These are phyloP conservation scores for Mechanitis mazaeus DNA, from an alignment of 2,888 invertebrate genomes.

Conservation along the genomic window DNA sequence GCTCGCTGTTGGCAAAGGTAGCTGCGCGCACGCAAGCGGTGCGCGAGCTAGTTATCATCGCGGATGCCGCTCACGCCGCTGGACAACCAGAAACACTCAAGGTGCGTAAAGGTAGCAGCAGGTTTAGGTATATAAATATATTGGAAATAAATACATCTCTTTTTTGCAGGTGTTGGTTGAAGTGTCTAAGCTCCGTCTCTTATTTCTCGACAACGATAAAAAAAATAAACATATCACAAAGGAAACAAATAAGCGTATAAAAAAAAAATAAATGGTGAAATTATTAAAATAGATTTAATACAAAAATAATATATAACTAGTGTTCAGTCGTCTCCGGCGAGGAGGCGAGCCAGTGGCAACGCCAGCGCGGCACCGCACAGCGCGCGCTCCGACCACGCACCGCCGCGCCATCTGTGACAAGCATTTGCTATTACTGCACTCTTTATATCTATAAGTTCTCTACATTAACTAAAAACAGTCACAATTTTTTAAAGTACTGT, in stretches of 20 bases:
- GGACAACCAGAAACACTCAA: background rate
- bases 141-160: too few species aligned
- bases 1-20: constrained; percentile 15
- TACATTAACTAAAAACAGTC: too few species aligned
- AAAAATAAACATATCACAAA: background rate
- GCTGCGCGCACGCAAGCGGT: constrained; percentile 15
- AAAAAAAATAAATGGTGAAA: constrained; percentile 2
- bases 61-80: background rate
- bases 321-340: background rate
- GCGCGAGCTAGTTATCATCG: background rate
- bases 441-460: too few species aligned
- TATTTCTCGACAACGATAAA: background rate
- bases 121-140: too few species aligned
- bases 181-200: background rate
- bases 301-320: too few species aligned
- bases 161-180: constrained; percentile 22
- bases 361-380: constrained; percentile 45
- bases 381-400: constrained; percentile 45
- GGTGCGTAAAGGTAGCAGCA: background rate
- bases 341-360: constrained; percentile 43
- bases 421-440: background rate
- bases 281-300: too few species aligned
- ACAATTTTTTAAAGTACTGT: too few species aligned
- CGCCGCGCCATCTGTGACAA: constrained; percentile 40
- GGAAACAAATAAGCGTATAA: constrained; percentile 13